phyloP scores from a whole-genome alignment of 2,888 invertebrate genomes.

The Nephrocerus scutellatus region DNA sequence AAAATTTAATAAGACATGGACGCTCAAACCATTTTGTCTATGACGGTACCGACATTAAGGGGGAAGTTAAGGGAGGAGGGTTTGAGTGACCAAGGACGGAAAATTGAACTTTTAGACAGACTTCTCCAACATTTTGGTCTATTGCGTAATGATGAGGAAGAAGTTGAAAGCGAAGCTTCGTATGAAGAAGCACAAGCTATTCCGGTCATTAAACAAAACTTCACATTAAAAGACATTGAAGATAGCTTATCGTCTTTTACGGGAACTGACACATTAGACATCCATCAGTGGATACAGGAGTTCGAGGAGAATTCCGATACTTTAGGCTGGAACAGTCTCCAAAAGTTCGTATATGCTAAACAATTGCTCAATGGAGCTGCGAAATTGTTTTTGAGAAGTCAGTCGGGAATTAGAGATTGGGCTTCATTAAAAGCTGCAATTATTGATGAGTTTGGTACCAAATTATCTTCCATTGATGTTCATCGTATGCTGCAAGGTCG shows the following conservation, averaged over 20 bases:
- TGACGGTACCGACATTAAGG: no score
- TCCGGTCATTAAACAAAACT: no score
- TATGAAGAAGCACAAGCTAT: no score
- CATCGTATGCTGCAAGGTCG: slow-evolving; percentile 10
- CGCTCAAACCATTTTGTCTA: no score
- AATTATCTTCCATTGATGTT: slow-evolving; percentile 10
- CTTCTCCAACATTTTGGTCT: no score
- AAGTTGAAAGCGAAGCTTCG: no score
- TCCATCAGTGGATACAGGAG: slow-evolving; percentile 11
- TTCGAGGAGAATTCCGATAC: slow-evolving; percentile 11
- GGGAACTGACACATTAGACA: slow-evolving; percentile 7
- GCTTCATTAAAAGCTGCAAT: slow-evolving; percentile 9
- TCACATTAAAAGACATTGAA: slow-evolving; percentile 13
- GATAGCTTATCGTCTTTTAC: slow-evolving; percentile 7
- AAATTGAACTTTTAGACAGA: no score
- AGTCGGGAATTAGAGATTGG: slow-evolving; percentile 18
- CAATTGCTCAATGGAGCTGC: slow-evolving; percentile 17
- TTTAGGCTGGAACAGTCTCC: slow-evolving; percentile 8
- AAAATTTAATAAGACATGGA: no score
- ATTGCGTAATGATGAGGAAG: no score
- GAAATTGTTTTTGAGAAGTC: slow-evolving; percentile 9
- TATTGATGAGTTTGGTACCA: slow-evolving; percentile 12
- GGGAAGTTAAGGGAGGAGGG: no score
- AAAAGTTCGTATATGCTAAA: slow-evolving; percentile 15
- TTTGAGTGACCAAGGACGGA: no score